Evolutionary conservation across 2,113 vertebrate species (phyloP), one percentile per base, ranked within the genome.

Genomic region (Ursus arctos): DNA sequence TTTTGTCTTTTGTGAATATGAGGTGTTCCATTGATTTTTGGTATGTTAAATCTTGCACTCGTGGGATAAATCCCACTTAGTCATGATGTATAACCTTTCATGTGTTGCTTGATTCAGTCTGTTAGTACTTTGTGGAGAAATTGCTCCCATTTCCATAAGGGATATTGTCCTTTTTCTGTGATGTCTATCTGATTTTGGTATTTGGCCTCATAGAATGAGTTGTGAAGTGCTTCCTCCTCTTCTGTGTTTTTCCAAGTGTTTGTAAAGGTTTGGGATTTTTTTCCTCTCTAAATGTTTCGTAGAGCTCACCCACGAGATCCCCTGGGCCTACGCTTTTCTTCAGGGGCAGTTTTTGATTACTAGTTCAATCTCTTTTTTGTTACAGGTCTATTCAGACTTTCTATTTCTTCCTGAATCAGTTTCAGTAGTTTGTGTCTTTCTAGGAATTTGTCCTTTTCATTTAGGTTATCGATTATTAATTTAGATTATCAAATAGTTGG

Each of bases 351-450:
- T 72, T 51, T 40, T n/a, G 2, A 51, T 81, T 72, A 53, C 18
- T 51, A 51, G 81, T 86, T 87, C 33, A 76, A 31, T 74, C 4
- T 81, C 49, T 74, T 4, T 55, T 72, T 84, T 43, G 31, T 85
- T 72, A 74, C 28, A 71, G 36, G 40, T 47, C 49, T 87, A 21
- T 51, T 71, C 22, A 76, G 47, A 77, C 36, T 81, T 77, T 55
- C 69, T 89, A 18, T 53, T 90, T 80, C n/a, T 79, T 80, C 53
- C 61, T 63, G 8, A 96, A 51, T 94, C 43, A 63, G 13, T 91
- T 76, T 77, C 22, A 77, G 43, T n/a, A 77, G 51, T 82, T 87
- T 77, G 31, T 80, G 16, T 88, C 91, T 88, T 94, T 91, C 74
- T 77, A 83, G 77, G 40, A 94, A 83, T 77, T 87, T 74, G 9